phyloP scores from a whole-genome alignment of 1,140 invertebrate genomes.

The Apocrypta bakeri region DNA sequence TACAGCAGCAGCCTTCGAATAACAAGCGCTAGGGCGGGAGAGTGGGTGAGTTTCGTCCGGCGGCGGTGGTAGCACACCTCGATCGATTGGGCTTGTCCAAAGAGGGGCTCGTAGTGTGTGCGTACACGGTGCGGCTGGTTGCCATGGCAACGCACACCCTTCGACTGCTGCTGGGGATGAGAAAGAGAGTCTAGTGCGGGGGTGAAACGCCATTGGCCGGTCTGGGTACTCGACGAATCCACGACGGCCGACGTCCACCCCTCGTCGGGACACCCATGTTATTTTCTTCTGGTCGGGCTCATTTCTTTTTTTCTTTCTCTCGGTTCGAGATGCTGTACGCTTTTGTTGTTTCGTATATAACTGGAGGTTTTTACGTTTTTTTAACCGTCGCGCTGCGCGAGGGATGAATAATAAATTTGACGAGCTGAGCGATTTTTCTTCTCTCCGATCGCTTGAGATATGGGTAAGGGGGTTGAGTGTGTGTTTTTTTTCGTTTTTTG shows the following conservation, averaged over 20 bases:
- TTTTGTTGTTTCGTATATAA: background rate
- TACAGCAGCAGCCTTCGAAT: conserved; percentile 68
- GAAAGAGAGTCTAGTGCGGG: conserved; percentile 60
- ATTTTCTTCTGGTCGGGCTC: background rate
- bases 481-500: background rate
- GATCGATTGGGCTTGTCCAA: conserved; percentile 76
- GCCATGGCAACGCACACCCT: conserved; percentile 68
- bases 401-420: background rate
- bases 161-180: background rate
- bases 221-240: conserved; percentile 68
- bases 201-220: conserved; percentile 74
- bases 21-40: conserved; percentile 67
- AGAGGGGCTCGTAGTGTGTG: conserved; percentile 64
- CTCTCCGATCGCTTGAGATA: too few species aligned
- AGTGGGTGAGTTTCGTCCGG: conserved; percentile 74
- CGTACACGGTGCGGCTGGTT: conserved; percentile 58
- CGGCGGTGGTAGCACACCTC: conserved; percentile 69
- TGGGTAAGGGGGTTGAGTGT: background rate
- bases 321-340: background rate
- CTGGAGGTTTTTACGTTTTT: background rate
- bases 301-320: background rate
- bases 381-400: background rate
- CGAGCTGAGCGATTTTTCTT: background rate
- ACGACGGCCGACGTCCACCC: conserved; percentile 53
- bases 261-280: conserved; percentile 12